Evolutionary conservation across 2,797 vertebrate genomes (phyloP).

Genomic region (Sebastiscus albofasciatus): DNA sequence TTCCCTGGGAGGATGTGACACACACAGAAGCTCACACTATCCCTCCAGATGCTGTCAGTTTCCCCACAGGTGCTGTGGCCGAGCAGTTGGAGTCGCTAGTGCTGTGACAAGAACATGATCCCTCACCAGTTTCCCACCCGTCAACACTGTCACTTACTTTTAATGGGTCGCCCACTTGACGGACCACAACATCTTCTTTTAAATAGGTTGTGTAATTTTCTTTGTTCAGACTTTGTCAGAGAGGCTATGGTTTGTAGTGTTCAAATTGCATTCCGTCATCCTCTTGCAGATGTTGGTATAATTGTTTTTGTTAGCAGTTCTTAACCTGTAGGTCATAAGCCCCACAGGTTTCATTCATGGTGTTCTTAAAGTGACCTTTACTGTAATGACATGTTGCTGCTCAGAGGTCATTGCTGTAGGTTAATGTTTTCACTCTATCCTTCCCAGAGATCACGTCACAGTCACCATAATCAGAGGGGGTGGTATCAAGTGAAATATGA

Average conservation of each 20-base stretch:
- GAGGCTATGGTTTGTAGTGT: background rate
- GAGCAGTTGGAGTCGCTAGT: constrained; percentile 7
- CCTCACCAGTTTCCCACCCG: constrained; percentile 13
- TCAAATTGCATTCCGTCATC: background rate
- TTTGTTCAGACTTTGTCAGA: background rate
- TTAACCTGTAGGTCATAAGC: background rate
- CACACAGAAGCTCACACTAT: constrained; percentile 25
- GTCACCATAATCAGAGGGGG: background rate
- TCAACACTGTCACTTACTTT: constrained; percentile 1
- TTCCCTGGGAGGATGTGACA: constrained; percentile 48
- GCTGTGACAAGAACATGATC: constrained; percentile 40
- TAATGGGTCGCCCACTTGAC: background rate
- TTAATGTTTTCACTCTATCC: background rate
- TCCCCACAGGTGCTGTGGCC: constrained; percentile 24
- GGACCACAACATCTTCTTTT: background rate
- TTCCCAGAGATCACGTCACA: background rate
- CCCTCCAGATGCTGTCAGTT: constrained; percentile 23
- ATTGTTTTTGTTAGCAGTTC: background rate
- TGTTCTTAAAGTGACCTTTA: background rate
- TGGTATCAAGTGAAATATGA: background rate
- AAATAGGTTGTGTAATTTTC: background rate
- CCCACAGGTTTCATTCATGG: background rate
- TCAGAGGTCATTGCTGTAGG: background rate
- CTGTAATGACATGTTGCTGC: background rate
- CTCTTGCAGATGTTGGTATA: background rate